Percentiles rank a stretch among this genome's conserved stretches.
phyloP scores from a whole-genome alignment of 1,140 invertebrate species.

The Tenebrio molitor region DNA sequence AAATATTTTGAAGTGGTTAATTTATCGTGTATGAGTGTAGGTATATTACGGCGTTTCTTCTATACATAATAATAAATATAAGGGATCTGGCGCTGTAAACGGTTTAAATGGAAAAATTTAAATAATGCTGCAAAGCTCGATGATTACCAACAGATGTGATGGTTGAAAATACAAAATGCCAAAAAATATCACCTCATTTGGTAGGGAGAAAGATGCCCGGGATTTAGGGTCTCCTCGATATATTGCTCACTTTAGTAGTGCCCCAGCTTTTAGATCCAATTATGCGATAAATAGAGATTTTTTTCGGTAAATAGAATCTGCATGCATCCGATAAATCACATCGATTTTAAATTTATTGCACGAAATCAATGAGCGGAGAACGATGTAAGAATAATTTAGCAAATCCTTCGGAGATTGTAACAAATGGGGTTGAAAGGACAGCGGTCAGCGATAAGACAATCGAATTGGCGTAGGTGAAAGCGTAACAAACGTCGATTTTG shows the following conservation, averaged over 20 bases:
- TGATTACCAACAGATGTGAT: constrained; percentile 48
- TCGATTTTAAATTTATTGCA: constrained; percentile 32
- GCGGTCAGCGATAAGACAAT: constrained; percentile 49
- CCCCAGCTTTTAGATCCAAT: constrained; percentile 48
- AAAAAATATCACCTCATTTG: constrained; percentile 51
- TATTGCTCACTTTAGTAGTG: constrained; percentile 21
- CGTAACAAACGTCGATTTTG: constrained; percentile 32
- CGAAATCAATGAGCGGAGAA: constrained; percentile 9
- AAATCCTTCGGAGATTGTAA: constrained; percentile 36
- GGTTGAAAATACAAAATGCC: constrained; percentile 47
- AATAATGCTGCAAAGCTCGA: constrained; percentile 42
- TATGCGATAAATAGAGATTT: constrained; percentile 47
- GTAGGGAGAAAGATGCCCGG: constrained; percentile 40
- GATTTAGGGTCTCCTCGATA: constrained; percentile 41
- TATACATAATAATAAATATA: constrained; percentile 40
- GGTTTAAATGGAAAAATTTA: constrained; percentile 48
- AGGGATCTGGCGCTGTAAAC: constrained; percentile 26
- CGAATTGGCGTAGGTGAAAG: constrained; percentile 32
- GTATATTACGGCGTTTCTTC: constrained; percentile 6
- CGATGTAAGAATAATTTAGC: constrained; percentile 32
- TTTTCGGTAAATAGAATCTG: constrained; percentile 41
- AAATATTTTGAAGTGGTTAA: constrained; percentile 42
- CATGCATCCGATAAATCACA: constrained; percentile 2
- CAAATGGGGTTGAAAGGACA: constrained; percentile 52
- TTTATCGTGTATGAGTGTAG: constrained; percentile 33